Evolutionary conservation across 2,113 vertebrate species (phyloP), one percentile per base, ranked within the genome.

Genomic region (Damaliscus lunatus): DNA sequence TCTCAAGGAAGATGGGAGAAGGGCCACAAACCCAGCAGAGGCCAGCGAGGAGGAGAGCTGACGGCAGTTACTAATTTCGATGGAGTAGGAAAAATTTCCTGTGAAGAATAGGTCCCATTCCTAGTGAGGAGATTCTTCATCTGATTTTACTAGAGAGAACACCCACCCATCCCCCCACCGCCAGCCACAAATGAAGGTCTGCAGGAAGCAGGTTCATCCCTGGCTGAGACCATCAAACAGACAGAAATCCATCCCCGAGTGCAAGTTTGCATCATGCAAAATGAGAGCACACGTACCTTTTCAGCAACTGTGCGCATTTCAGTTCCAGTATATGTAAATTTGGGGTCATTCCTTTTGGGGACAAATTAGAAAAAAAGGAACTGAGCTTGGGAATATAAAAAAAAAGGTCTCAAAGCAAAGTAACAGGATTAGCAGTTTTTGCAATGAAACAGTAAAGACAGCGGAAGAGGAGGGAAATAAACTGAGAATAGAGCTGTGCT

Each of bases 291-390:
- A 95, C 97, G 4, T 97, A 98, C 98, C 97, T 98, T 98, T 95
- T 98, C 98, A 88, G 96, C 91, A 92, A 95, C 88, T 91, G 96
- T 96, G 67, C 97, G 97, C 53, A 97, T 80, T 91, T 98, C 98
- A 83, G 64, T 78, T 95, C 97, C 98, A 33, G 92, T 74, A 88
- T 90, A 94, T 27, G 93, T 82, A 94, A 96, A 96, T 95, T 98
- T 98, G 91, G 94, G 97, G 91, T 98, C 97, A 97, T 25, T 97
- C 97, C 98, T 98, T 97, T 94, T 93, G 91, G 85, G 78, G 88
- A 96, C 64, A 97, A 94, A 96, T 97, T 95, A 92, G 67, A 62
- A 57, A 84, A 85, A 85, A 80, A 12, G 67, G 50, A 94, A 85
- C 36, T 97, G 64, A 92, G 50, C 36, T 88, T 95, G 94, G 83